Base-by-base conservation (phyloP, 2,113 vertebrate genomes). In the Physeter macrocephalus region DNA sequence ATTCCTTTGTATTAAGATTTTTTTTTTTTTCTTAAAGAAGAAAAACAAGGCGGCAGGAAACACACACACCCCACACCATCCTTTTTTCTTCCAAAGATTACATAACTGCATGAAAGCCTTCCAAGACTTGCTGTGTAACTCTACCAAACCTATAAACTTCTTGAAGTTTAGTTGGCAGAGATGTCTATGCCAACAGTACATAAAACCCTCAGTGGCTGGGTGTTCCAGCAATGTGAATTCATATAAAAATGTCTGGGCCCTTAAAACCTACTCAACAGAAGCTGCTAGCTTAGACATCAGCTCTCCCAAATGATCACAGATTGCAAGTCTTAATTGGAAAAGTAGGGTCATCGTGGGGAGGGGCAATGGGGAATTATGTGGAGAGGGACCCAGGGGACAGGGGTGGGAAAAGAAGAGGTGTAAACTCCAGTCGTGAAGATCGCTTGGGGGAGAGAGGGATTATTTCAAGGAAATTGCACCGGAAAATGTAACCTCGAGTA, bases 401-500 rank as follows among this genome's bases (percentile, higher is more conserved):
- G 43, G 52, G 46, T 66, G 62, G 72, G 66, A 34, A 75, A 17
- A 87, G 92, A 57, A 89, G 93, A 98, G 93, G 93, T 98, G 92
- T 72, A 41, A 96, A 90, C 67, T 80, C 89, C 78, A 84, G 77
- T 52, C 2, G 0, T 12, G 62, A 96, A 93, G 85, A 82, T 78
- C 71, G 82, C 91, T 89, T 86, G 34, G 23, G 72, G 71, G 96
- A 94, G 94, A 88, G 81, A 88, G 92, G 97, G 93, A 98, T 97
- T 98, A 98, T 96, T 95, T 7, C 15, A 90, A 98, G 97, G 98
- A 98, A 98, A 97, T 95, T 97, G 92, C 89, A 61, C 85, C 59
- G 64, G 96, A 93, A 97, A 96, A 90, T 62, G 74, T 89, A 95
- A 87, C 67, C 46, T 71, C 0, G 39, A 97, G 95, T 91, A 97